Evolutionary conservation across 2,888 invertebrate species (phyloP), one percentile per base, ranked within the genome.

Genomic region (Onthophagus sagittarius): DNA sequence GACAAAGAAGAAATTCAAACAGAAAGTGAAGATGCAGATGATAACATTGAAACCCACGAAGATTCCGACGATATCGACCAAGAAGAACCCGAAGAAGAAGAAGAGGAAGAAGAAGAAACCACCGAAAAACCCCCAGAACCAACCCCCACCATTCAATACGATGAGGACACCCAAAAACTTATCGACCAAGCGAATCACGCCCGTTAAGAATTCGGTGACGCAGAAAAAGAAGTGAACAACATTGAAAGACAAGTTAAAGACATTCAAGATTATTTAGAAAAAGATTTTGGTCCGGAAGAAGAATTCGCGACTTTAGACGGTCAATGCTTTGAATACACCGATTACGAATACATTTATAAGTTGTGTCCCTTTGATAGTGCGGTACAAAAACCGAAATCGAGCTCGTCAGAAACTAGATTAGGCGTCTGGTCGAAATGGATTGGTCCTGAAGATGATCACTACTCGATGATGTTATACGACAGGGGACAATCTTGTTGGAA

Each of bases 401-500:
- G 96, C 65, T 95, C 96, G 0, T 84, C 90, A n/a, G 96, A 97
- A 84, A 92, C 93, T 0, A 88, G 85, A 80, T 85, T 99, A 63
- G 96, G 97, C 5, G 88, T 90, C 63, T 99, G 98, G 97, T 92
- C 93, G 72, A 89, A 91, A 75, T 99, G 99, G 99, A 87, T 87
- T 33, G 95, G 94, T 0, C 87, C 89, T 0, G 91, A 90, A 5
- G 87, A 87, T n/a, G 89, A 93, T 79, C 93, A 92, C 82, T 99
- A 98, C 84, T 87, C 89, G 0, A 87, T 87, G 53, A 98, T 98
- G 94, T 90, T 93, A 80, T 99, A 94, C 84, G 93, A 94, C 33
- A 91, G 93, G 80, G 99, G 99, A 0, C 91, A 96, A 73, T 91
- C 92, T 15, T 99, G 99, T 85, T 99, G 99, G 99, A 99, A 99